phyloP scores from a whole-genome alignment of 2,888 invertebrate genomes.

The Drosophila nr. perissopoda region DNA sequence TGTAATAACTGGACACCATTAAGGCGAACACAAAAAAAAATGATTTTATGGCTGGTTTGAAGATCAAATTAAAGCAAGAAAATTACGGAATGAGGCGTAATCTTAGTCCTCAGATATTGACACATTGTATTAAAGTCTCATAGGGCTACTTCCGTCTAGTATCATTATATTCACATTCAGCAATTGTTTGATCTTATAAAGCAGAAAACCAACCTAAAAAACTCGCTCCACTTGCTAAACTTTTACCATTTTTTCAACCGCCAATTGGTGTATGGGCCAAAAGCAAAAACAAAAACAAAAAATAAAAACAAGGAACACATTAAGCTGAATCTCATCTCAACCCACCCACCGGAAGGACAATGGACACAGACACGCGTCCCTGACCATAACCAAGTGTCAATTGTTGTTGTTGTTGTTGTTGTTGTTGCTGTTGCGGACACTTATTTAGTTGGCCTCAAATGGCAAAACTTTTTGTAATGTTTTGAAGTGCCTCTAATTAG shows the following conservation, averaged over 20 bases:
- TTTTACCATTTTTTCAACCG: constrained; percentile 24
- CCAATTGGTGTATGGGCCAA: constrained; percentile 12
- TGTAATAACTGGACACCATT: constrained; percentile 2
- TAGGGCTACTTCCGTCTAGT: not conserved
- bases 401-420: constrained; percentile 24
- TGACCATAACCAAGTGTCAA: constrained; percentile 52
- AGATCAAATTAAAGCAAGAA: not conserved
- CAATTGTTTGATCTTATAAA: not conserved
- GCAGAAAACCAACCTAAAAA: not conserved
- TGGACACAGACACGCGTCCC: constrained; percentile 24
- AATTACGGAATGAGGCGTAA: not conserved
- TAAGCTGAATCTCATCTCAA: constrained; percentile 13
- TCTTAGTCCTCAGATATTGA: not conserved
- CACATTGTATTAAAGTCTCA: not conserved
- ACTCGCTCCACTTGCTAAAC: constrained; percentile 2
- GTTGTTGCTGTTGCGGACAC: constrained; percentile 31
- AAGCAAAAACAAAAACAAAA: not conserved
- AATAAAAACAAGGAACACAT: constrained; percentile 6
- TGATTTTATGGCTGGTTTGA: not conserved
- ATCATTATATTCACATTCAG: not conserved
- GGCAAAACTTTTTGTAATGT: constrained; percentile 80
- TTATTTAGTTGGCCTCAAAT: constrained; percentile 74
- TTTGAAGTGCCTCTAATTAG: constrained; percentile 78
- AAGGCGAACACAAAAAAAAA: not conserved
- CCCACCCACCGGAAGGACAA: constrained; percentile 1